Percentiles rank a stretch among this genome's conserved stretches.
Conservation (phyloP, 2,113 vertebrate species). For the Myotis yumanensis region DNA sequence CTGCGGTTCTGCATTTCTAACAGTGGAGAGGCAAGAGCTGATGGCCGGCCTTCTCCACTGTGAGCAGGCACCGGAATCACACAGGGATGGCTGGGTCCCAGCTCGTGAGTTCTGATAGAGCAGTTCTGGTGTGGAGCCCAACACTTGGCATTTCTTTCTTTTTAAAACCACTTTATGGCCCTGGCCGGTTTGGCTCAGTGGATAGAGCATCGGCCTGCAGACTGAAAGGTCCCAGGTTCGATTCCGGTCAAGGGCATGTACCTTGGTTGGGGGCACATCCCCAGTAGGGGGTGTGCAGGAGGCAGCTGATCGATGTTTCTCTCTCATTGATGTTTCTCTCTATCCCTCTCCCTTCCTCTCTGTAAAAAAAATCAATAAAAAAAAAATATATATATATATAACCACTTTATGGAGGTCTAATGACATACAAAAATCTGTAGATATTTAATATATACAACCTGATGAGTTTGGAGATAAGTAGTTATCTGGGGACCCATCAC, state of each 20-base stretch:
- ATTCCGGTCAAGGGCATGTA: too few relatives aligned
- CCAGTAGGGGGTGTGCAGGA: too few relatives aligned
- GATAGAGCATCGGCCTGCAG: too few relatives aligned
- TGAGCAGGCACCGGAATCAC: neutral
- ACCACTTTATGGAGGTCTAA: neutral
- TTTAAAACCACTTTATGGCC: neutral
- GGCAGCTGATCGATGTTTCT: too few relatives aligned
- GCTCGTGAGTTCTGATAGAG: neutral
- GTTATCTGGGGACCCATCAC: neutral
- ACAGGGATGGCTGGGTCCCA: fast-evolving
- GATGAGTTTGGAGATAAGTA: neutral
- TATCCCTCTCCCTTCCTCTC: too few relatives aligned
- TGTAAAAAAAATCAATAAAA: too few relatives aligned
- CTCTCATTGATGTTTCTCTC: too few relatives aligned
- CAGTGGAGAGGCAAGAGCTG: neutral
- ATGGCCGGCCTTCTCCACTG: neutral
- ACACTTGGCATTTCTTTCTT: neutral
- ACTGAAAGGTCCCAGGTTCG: too few relatives aligned
- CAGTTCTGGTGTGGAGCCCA: neutral
- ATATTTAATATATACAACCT: neutral
- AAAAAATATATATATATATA: too few relatives aligned
- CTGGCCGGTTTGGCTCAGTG: too few relatives aligned
- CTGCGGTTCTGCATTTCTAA: neutral
- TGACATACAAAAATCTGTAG: neutral
- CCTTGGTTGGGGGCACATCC: too few relatives aligned